phyloP scores from a whole-genome alignment of 2,113 vertebrate species.

The Arizona elegans region DNA sequence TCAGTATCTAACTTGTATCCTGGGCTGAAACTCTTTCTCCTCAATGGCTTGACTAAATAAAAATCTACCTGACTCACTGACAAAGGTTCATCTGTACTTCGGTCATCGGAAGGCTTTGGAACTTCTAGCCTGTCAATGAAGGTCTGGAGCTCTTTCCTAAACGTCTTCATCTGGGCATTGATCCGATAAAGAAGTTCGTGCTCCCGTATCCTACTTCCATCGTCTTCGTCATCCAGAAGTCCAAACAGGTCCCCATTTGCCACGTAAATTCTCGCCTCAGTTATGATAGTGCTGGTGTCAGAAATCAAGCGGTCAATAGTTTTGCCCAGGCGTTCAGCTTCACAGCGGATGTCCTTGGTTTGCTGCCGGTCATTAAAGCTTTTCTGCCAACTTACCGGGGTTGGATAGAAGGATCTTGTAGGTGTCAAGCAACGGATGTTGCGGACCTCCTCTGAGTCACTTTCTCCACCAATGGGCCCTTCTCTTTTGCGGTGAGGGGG shows the following conservation, averaged over 20 bases:
- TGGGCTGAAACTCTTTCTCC: constrained; percentile 51
- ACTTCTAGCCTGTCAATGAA: constrained; percentile 97
- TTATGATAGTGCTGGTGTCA: constrained; percentile 96
- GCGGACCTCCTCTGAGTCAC: constrained; percentile 93
- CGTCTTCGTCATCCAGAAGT: constrained; percentile 92
- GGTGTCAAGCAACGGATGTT: constrained; percentile 95
- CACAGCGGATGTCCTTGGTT: constrained; percentile 94
- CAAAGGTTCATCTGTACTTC: constrained; percentile 87
- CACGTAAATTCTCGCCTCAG: constrained; percentile 91
- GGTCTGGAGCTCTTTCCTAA: constrained; percentile 94
- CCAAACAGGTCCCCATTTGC: constrained; percentile 92
- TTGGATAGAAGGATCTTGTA: constrained; percentile 84
- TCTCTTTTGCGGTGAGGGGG: constrained; percentile 95
- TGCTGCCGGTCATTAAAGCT: constrained; percentile 95
- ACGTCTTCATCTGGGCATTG: constrained; percentile 97
- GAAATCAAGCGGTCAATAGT: constrained; percentile 95
- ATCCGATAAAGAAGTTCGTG: constrained; percentile 97
- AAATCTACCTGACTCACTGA: constrained; percentile 92
- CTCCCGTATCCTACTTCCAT: constrained; percentile 91
- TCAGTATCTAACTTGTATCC: not conserved
- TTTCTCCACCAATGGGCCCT: constrained; percentile 93
- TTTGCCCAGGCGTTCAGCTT: constrained; percentile 93
- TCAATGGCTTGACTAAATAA: constrained; percentile 69
- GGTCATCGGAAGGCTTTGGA: constrained; percentile 89
- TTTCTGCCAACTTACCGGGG: constrained; percentile 83